A percentile compares a stretch with the other conserved stretches of the same genome.
Evolutionary conservation across 2,888 invertebrate genomes (phyloP).

Genomic region (Agriopis leucophaearia): DNA sequence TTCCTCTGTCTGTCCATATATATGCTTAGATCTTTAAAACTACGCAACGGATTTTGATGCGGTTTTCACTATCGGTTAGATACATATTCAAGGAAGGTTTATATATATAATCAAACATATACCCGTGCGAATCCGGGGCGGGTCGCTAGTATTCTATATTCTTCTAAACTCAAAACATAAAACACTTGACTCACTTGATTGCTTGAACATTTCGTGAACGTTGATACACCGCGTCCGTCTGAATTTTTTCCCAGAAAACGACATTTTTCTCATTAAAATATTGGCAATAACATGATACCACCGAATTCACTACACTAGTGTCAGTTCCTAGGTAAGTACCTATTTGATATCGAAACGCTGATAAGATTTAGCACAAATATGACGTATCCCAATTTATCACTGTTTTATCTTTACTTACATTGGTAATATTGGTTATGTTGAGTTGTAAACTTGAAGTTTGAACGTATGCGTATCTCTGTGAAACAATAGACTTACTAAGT

Average conservation of each 20-base stretch:
- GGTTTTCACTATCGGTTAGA: too few species aligned
- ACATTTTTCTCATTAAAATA: constrained; percentile 53
- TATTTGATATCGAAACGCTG: constrained; percentile 26
- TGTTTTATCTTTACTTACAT: constrained; percentile 9
- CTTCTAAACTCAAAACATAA: background rate
- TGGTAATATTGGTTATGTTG: background rate
- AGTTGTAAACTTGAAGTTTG: background rate
- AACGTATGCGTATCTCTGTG: background rate
- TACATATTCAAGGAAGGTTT: too few species aligned
- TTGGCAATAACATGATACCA: constrained; percentile 12
- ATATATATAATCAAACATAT: too few species aligned
- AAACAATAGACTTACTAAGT: background rate
- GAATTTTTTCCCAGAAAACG: constrained; percentile 71
- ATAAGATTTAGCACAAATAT: constrained; percentile 34
- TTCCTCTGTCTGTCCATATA: too few species aligned
- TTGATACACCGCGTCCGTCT: constrained; percentile 66
- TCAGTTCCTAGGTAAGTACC: background rate
- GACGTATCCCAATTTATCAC: constrained; percentile 15
- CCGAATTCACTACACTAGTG: constrained; percentile 5
- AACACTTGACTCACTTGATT: constrained; percentile 64
- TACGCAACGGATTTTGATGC: too few species aligned
- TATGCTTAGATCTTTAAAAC: too few species aligned
- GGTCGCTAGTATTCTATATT: too few species aligned
- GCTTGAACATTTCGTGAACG: constrained; percentile 62
- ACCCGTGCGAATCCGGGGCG: too few species aligned